These are phyloP conservation scores for Cerastis rubricosa DNA, from an alignment of 2,888 invertebrate genomes.

Conservation along the genomic window DNA sequence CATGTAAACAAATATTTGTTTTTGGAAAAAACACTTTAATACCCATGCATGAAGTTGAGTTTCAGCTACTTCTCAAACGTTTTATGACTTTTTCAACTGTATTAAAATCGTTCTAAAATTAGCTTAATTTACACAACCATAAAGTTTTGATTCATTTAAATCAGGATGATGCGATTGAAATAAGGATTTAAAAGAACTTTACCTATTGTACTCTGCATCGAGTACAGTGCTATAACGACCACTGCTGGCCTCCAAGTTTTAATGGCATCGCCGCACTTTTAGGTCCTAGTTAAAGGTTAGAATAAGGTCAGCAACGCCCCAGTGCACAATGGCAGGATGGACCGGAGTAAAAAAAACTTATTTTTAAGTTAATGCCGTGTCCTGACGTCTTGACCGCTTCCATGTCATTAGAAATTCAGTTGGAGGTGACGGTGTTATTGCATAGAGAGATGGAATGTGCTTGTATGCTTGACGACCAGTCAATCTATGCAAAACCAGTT, in stretches of 20 bases:
- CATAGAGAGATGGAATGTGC: not conserved
- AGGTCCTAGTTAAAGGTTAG: slow-evolving; percentile 79
- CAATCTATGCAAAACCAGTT: too few relatives aligned
- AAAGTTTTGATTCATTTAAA: not conserved
- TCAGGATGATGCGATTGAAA: not conserved
- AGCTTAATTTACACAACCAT: not conserved
- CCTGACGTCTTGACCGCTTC: not conserved
- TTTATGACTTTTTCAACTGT: not conserved
- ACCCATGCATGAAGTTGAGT: not conserved
- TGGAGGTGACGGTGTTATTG: not conserved
- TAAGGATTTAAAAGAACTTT: not conserved
- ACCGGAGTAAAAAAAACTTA: not conserved
- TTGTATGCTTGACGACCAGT: not conserved
- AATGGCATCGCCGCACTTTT: slow-evolving; percentile 83
- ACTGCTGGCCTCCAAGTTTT: slow-evolving; percentile 82
- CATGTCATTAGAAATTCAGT: not conserved
- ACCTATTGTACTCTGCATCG: slow-evolving; percentile 24
- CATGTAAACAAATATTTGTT: not conserved
- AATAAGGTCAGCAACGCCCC: slow-evolving; percentile 76
- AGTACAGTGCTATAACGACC: slow-evolving; percentile 83
- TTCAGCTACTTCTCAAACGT: not conserved
- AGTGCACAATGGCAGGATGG: slow-evolving; percentile 29
- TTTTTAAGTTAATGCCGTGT: too few relatives aligned
- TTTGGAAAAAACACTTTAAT: not conserved
- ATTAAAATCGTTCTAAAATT: not conserved